These are phyloP conservation scores for Myxocyprinus asiaticus DNA, from an alignment of 2,113 vertebrate genomes.

Conservation along the genomic window DNA sequence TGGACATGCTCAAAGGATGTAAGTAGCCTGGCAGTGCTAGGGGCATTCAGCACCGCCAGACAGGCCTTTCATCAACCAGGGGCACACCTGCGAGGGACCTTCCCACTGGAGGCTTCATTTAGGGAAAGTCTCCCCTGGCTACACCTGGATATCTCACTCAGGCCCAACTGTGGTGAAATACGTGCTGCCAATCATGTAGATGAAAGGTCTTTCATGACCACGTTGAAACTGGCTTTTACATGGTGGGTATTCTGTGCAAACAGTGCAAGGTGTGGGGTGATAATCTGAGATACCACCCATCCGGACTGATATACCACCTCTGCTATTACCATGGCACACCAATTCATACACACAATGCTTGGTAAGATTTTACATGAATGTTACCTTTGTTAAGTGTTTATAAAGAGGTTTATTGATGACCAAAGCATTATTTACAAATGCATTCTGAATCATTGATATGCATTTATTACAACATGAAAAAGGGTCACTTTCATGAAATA, in stretches of 20 bases:
- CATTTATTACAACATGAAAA: too few relatives aligned
- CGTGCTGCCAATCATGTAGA: conserved; percentile 32
- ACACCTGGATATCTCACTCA: conserved; percentile 42
- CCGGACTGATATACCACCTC: conserved; percentile 34
- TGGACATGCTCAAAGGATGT: conserved; percentile 43
- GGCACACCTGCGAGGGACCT: conserved; percentile 16
- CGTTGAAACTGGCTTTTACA: conserved; percentile 47
- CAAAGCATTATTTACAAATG: too few relatives aligned
- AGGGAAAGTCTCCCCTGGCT: conserved; percentile 22
- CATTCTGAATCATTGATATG: too few relatives aligned
- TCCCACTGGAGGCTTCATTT: conserved; percentile 36
- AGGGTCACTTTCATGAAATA: too few relatives aligned
- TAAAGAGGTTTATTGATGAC: too few relatives aligned
- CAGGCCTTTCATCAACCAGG: conserved; percentile 30
- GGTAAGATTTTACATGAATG: too few relatives aligned
- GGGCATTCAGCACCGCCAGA: conserved; percentile 36
- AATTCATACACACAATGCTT: too few relatives aligned
- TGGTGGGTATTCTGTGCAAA: conserved; percentile 25
- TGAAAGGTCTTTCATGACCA: conserved; percentile 44
- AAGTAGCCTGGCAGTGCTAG: conserved; percentile 48
- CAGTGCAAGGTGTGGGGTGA: background rate
- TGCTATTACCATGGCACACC: background rate
- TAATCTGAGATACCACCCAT: conserved; percentile 51
- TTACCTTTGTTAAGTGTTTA: too few relatives aligned
- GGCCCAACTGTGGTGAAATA: conserved; percentile 18